A percentile compares a stretch with the other conserved stretches of the same genome.
These are phyloP conservation scores for Sphinx pinastri DNA, from an alignment of 2,888 invertebrate genomes.

Conservation along the genomic window DNA sequence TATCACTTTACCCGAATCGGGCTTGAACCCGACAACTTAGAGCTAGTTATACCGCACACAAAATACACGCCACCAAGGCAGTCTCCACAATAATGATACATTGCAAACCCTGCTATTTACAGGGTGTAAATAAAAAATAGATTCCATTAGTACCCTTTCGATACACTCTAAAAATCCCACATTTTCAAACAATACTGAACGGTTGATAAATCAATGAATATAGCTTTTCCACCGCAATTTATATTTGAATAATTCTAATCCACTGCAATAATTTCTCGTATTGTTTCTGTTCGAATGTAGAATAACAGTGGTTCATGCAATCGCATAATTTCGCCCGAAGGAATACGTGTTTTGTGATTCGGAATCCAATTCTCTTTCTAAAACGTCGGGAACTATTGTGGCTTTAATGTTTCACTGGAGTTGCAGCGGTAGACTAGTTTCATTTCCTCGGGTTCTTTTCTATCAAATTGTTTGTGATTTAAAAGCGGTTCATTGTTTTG, in stretches of 20 bases:
- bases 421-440: slow-evolving; percentile 26
- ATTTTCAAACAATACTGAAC: background rate
- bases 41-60: too few species aligned
- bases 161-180: background rate
- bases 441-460: slow-evolving; percentile 8
- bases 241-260: slow-evolving; percentile 26
- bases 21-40: too few species aligned
- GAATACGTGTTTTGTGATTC: slow-evolving; percentile 24
- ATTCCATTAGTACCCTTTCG: too few species aligned
- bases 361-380: slow-evolving; percentile 8
- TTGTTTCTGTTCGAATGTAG: slow-evolving; percentile 23
- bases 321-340: slow-evolving; percentile 25
- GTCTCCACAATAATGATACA: too few species aligned
- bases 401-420: slow-evolving; percentile 13
- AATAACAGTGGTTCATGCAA: slow-evolving; percentile 23
- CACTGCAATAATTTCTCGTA: slow-evolving; percentile 24
- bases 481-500: background rate
- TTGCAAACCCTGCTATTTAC: too few species aligned
- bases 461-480: slow-evolving; percentile 1
- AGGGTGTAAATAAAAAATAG: too few species aligned
- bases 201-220: slow-evolving; percentile 20
- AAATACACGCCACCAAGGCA: too few species aligned
- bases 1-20: too few species aligned
- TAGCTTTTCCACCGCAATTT: slow-evolving; percentile 8
- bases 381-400: slow-evolving; percentile 15